phyloP scores from a whole-genome alignment of 2,888 invertebrate genomes.

The Baronia brevicornis region DNA sequence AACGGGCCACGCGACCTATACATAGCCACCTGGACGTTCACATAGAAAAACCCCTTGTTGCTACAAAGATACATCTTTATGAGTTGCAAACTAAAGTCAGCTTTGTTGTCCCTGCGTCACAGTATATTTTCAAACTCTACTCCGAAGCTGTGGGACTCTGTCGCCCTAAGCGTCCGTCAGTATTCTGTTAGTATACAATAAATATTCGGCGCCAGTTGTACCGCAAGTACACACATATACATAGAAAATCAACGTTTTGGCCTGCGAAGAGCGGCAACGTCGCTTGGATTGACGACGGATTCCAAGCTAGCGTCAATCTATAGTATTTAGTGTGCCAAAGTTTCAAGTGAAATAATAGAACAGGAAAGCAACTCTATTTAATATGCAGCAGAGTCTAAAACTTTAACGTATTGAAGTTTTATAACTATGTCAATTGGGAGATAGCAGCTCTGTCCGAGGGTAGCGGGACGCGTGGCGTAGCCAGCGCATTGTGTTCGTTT shows the following conservation, averaged over 20 bases:
- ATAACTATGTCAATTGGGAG: conserved; percentile 35
- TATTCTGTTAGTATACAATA: conserved; percentile 75
- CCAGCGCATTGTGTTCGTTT: conserved; percentile 67
- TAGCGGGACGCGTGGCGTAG: conserved; percentile 63
- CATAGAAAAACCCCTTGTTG: conserved; percentile 57
- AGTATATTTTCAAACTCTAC: conserved; percentile 32
- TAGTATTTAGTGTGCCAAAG: conserved; percentile 34
- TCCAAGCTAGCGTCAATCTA: conserved; percentile 60
- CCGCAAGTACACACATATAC: conserved; percentile 69
- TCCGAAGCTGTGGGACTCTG: conserved; percentile 47
- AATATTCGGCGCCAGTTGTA: conserved; percentile 76
- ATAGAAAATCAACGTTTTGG: conserved; percentile 60
- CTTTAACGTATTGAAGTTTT: conserved; percentile 14
- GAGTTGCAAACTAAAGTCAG: conserved; percentile 27
- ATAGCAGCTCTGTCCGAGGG: conserved; percentile 43
- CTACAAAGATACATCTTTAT: conserved; percentile 32
- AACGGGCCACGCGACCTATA: conserved; percentile 61
- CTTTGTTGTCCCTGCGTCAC: conserved; percentile 36
- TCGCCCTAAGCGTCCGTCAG: conserved; percentile 60
- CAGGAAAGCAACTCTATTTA: conserved; percentile 23
- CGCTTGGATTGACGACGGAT: conserved; percentile 55
- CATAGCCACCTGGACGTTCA: conserved; percentile 74
- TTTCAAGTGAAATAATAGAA: conserved; percentile 26
- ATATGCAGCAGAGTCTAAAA: conserved; percentile 18
- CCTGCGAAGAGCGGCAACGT: conserved; percentile 66